Conservation (phyloP, 2,888 invertebrate species). For the Synanthedon vespiformis region DNA sequence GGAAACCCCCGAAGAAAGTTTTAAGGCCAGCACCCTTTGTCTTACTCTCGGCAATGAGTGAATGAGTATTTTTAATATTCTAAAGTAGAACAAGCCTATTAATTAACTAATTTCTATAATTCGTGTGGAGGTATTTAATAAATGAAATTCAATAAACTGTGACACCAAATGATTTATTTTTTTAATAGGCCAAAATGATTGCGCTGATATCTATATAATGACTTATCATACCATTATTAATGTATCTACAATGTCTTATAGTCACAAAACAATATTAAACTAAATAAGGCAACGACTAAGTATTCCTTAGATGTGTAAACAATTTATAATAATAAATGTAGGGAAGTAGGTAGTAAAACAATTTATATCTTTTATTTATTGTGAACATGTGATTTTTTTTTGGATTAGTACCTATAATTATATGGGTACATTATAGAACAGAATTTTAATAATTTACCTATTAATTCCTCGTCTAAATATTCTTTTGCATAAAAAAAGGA, state of each 20-base stretch:
- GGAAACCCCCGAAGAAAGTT: too few relatives aligned
- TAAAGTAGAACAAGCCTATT: not conserved
- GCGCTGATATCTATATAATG: constrained; percentile 65
- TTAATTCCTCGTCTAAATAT: not conserved
- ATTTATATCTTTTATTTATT: constrained; percentile 18
- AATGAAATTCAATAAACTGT: constrained; percentile 25
- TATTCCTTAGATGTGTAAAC: constrained; percentile 57
- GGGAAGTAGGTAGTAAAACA: constrained; percentile 22
- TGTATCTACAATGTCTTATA: constrained; percentile 65
- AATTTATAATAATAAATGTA: constrained; percentile 33
- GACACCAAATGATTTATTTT: constrained; percentile 69
- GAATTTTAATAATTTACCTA: not conserved
- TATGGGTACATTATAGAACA: constrained; percentile 10
- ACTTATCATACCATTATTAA: constrained; percentile 56
- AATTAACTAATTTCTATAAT: too few relatives aligned
- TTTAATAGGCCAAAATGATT: constrained; percentile 68
- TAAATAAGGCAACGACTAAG: constrained; percentile 71
- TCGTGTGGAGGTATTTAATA: not conserved
- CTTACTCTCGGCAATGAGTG: too few relatives aligned
- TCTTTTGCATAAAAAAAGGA: too few relatives aligned
- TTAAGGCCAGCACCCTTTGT: too few relatives aligned
- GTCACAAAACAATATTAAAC: constrained; percentile 66
- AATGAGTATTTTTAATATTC: too few relatives aligned
- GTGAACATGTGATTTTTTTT: constrained; percentile 46
- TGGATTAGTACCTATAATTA: constrained; percentile 7